A percentile compares a stretch with the other conserved stretches of the same genome.
These are phyloP conservation scores for Rhipidura dahli DNA, from an alignment of 2,113 vertebrate species.

Conservation along the genomic window DNA sequence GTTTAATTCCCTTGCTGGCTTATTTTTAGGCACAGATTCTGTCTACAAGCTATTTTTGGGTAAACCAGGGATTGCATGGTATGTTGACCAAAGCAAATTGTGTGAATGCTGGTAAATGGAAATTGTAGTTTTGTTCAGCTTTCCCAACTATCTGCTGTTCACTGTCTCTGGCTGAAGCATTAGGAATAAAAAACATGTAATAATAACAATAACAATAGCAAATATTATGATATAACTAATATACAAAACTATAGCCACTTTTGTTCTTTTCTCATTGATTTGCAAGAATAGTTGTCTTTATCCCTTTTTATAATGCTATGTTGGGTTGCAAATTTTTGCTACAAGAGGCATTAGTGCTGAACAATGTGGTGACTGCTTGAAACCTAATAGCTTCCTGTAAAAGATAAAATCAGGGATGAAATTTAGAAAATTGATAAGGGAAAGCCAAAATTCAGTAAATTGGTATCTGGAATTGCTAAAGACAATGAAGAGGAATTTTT, in stretches of 20 bases:
- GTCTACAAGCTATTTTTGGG: neutral
- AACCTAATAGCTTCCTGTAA: neutral
- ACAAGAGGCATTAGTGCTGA: neutral
- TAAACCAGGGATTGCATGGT: neutral
- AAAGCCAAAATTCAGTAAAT: neutral
- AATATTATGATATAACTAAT: neutral
- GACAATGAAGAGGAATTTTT: neutral
- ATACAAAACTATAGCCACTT: neutral
- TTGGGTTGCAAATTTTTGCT: neutral
- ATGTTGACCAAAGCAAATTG: conserved; percentile 9
- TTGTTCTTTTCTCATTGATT: neutral
- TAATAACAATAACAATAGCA: neutral
- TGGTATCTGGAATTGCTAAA: neutral
- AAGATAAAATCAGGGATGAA: neutral
- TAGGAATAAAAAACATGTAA: neutral
- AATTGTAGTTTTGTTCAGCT: neutral
- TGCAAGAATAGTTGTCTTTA: neutral
- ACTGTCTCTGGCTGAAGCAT: neutral
- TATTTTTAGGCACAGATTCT: conserved; percentile 28
- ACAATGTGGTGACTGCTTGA: neutral
- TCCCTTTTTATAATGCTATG: neutral
- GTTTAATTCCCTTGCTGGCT: neutral
- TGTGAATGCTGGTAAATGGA: conserved; percentile 2
- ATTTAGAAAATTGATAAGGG: neutral
- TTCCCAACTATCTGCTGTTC: neutral